Evolutionary conservation across 2,888 invertebrate species (phyloP), one percentile per base, ranked within the genome.

Genomic region (Rhyacophila evoluta): DNA sequence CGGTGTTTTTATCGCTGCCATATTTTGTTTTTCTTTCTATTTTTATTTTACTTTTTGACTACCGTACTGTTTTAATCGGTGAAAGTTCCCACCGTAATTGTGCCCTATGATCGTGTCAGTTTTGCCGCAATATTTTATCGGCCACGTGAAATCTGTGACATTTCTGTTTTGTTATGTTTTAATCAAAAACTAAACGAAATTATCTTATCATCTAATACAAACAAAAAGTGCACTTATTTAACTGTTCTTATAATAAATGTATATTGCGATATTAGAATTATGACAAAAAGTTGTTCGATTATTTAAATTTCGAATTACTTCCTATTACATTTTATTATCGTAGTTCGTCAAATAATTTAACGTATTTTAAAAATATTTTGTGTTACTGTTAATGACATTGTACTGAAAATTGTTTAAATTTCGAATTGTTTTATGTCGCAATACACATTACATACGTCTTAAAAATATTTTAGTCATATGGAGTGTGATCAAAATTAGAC

Each of bases 41-140:
- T 75, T 28, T 19, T 19, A 15, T 38, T 75, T 70, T 70, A 70
- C 70, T 70, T 36, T 71, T 38, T 76, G 72, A 67, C 41, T 38
- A 15, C 71, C n/a, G 39, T 71, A 70, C 72, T 70, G n/a, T 71
- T 55, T 76, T 72, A 37, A 37, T 72, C 38, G 72, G 36, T 38
- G 33, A 38, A 37, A 36, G 29, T 36, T 38, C 72, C 25, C 25
- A 27, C 8, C 36, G 33, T 15, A 37, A 33, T 38, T 36, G 6
- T 37, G 19, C 38, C 37, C 36, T 25, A 27, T n/a, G 37, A 27
- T 36, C 37, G 25, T 72, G 72, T 15, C 37, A 72, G 33, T 38
- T 12, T 36, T 37, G 25, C 55, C 15, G 55, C 19, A 19, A 55
- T 33, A 55, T 55, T n/a, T n/a, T 19, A 55, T 19, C 55, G 15